Evolutionary conservation across 2,113 vertebrate species (phyloP).

Genomic region (Sceloporus tristichus): DNA sequence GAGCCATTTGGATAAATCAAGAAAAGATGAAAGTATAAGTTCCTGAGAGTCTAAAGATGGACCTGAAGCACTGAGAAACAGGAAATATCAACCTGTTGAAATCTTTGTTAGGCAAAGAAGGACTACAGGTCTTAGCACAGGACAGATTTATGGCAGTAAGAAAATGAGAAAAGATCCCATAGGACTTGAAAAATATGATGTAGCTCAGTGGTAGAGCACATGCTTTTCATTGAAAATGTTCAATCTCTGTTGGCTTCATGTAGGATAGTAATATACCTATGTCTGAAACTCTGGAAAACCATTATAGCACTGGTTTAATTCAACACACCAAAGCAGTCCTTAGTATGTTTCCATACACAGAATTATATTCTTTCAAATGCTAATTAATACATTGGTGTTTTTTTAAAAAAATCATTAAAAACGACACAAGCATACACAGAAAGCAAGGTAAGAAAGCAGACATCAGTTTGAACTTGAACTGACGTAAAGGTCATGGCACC

Average conservation of each 20-base stretch:
- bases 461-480: background rate
- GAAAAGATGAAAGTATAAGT: background rate
- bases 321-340: background rate
- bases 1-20: background rate
- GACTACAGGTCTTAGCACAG: background rate
- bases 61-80: background rate
- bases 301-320: background rate
- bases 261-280: background rate
- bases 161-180: background rate
- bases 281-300: background rate
- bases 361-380: background rate
- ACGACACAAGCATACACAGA: background rate
- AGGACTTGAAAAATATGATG: background rate
- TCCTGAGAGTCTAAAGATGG: background rate
- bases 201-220: background rate
- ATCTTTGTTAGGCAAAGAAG: background rate
- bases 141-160: background rate
- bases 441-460: background rate
- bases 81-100: background rate
- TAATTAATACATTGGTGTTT: background rate
- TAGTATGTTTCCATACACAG: background rate
- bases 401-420: background rate
- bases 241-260: background rate
- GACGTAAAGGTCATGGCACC: constrained; percentile 23
- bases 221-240: background rate